Conservation (phyloP, 1,140 invertebrate genomes). For the Dendroctonus ponderosae region DNA sequence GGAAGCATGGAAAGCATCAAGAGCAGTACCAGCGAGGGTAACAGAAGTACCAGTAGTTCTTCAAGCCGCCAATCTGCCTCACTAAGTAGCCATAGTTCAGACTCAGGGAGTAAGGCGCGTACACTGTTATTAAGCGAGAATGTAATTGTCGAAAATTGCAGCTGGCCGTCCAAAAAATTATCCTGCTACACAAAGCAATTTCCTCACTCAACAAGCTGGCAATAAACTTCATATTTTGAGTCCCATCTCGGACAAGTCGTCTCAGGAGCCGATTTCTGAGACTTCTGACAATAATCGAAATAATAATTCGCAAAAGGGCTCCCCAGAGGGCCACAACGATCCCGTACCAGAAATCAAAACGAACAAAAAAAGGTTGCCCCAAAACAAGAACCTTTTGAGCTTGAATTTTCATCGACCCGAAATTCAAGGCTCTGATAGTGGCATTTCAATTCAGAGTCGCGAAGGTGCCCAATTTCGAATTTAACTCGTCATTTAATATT, state of each 20-base stretch:
- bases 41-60: slow-evolving; percentile 75
- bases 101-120: slow-evolving; percentile 60
- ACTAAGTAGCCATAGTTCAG: slow-evolving; percentile 78
- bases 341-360: slow-evolving; percentile 52
- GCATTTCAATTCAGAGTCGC: slow-evolving; percentile 78
- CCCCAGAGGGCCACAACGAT: slow-evolving; percentile 57
- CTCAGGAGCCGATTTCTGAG: slow-evolving; percentile 77
- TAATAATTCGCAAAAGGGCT: slow-evolving; percentile 71
- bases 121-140: background rate
- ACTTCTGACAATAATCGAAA: slow-evolving; percentile 76
- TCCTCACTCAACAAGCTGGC: slow-evolving; percentile 61
- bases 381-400: slow-evolving; percentile 76
- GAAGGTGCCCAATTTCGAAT: slow-evolving; percentile 51
- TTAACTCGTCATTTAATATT: background rate
- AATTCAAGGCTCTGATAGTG: slow-evolving; percentile 80
- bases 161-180: slow-evolving; percentile 51
- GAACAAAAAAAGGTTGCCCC: slow-evolving; percentile 63
- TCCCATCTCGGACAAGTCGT: slow-evolving; percentile 88
- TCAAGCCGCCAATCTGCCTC: slow-evolving; percentile 76
- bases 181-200: slow-evolving; percentile 61
- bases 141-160: slow-evolving; percentile 7
- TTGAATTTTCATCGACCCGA: slow-evolving; percentile 66
- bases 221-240: slow-evolving; percentile 80
- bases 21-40: slow-evolving; percentile 79
- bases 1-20: slow-evolving; percentile 81